Conservation (phyloP, 2,113 vertebrate genomes). For the Lampris incognitus region DNA sequence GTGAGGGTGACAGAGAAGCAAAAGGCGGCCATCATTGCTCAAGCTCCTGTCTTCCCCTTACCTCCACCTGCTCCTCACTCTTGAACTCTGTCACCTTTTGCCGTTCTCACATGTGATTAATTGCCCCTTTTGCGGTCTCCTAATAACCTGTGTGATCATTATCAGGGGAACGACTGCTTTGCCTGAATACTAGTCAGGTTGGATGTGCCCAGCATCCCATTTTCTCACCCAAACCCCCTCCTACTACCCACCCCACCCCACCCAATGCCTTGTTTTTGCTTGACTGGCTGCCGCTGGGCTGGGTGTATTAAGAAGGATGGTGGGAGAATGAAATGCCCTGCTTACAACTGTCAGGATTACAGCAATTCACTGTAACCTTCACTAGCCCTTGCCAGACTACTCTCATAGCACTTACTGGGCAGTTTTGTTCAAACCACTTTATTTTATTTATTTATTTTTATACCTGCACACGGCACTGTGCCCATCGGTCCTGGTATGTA, state of each 20-base stretch:
- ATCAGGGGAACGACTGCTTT: conserved; percentile 37
- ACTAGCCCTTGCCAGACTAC: conserved; percentile 51
- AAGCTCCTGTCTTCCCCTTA: conserved; percentile 21
- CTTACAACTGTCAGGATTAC: conserved; percentile 51
- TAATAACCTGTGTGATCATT: conserved; percentile 64
- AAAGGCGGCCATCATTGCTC: conserved; percentile 43
- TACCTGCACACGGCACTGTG: conserved; percentile 1
- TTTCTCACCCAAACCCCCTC: background rate
- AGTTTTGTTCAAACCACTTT: conserved; percentile 14
- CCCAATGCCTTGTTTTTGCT: conserved; percentile 19
- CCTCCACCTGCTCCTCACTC: conserved; percentile 32
- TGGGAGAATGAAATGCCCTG: conserved; percentile 26
- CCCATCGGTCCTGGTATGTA: background rate
- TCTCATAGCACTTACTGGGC: conserved; percentile 38
- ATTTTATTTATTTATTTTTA: conserved; percentile 2
- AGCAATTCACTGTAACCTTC: conserved; percentile 62
- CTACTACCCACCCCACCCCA: conserved; percentile 4
- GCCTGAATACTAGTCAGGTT: conserved; percentile 34
- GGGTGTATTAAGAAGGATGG: conserved; percentile 30
- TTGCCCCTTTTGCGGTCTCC: conserved; percentile 33
- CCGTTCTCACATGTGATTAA: conserved; percentile 54
- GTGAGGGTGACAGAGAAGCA: conserved; percentile 22
- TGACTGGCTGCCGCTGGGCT: conserved; percentile 37
- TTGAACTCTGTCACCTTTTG: conserved; percentile 53
- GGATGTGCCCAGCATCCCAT: conserved; percentile 18